Conservation (phyloP, 2,797 vertebrate genomes). For the Myotis vivesi region DNA sequence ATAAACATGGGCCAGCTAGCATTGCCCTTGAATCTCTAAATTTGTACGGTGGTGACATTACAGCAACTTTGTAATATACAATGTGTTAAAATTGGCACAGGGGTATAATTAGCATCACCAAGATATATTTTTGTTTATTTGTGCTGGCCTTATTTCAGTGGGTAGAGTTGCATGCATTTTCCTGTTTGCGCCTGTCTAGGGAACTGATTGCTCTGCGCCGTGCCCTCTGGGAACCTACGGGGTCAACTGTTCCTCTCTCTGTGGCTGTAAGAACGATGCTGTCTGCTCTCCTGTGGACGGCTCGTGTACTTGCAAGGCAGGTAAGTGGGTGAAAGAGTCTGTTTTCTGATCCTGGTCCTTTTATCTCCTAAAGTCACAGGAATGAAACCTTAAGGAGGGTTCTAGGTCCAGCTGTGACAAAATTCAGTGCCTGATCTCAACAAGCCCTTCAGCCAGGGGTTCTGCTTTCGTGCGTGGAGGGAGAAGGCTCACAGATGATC, state of each 20-base stretch:
- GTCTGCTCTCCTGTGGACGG: constrained; percentile 94
- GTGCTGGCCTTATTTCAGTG: background rate
- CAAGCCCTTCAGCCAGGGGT: background rate
- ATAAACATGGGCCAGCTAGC: background rate
- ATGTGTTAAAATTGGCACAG: constrained; percentile 35
- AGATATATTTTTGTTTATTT: constrained; percentile 25
- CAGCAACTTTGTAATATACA: background rate
- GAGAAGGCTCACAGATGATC: background rate
- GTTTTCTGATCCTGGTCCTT: background rate
- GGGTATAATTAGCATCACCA: background rate
- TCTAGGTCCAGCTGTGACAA: background rate
- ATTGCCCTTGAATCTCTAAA: background rate
- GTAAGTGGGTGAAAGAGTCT: constrained; percentile 79
- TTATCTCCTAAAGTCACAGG: background rate
- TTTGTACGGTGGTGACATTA: constrained; percentile 4
- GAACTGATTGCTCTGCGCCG: constrained; percentile 87
- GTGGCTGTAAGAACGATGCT: constrained; percentile 92
- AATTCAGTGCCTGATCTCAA: background rate
- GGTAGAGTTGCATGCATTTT: background rate
- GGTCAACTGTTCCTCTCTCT: constrained; percentile 92
- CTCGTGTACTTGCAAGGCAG: constrained; percentile 93
- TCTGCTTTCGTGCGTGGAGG: background rate
- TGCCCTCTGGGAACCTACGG: constrained; percentile 90
- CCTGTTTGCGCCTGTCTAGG: constrained; percentile 82
- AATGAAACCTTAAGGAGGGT: background rate